Base-by-base conservation (phyloP, 2,797 vertebrate species). In the Phalanger gymnotis region DNA sequence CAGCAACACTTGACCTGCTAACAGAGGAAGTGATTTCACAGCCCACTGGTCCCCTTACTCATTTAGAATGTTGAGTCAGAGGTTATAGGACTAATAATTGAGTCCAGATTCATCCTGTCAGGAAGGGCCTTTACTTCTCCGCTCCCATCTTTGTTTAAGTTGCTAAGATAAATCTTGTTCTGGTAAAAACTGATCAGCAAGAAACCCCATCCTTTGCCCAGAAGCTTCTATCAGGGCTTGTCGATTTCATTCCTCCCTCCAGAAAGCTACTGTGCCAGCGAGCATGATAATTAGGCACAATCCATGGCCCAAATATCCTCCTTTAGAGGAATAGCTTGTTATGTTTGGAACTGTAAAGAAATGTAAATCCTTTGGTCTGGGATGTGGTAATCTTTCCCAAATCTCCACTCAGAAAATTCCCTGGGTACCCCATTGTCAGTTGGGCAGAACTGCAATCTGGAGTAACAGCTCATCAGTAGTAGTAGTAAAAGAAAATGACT, bases 11-110 rank as follows among this genome's bases (percentile, higher is more conserved):
- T 97, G 94, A 97, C 97, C 95, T 94, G 96, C 58, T 94, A n/a
- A 94, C 90, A 4, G 66, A 97, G 97, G 97, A 97, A 97, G 96
- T n/a, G 61, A 94, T 98, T 97, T 97, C 96, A 97, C 94, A 98
- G 97, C 93, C 95, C 95, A 54, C 58, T 94, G 94, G 92, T 96
- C 94, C 92, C 58, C 81, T 95, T 94, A 91, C 95, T 96, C 97
- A 73, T 94, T 96, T 93, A 95, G 96, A 95, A 95, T 92, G 91
- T 73, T 27, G 94, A 96, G 96, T 97, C 96, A 97, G 93, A 97
- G 94, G 97, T 97, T 97, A 95, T 51, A 93, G 52, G 95, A 97
- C 58, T 96, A 95, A 93, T 97, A 96, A 97, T 81, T 94, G 95
- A 92, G 92, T 91, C 97, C 96, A 92, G 94, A 94, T 96, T 97